Base-by-base conservation (phyloP, 2,113 vertebrate genomes). In the Ptilonorhynchus violaceus region DNA sequence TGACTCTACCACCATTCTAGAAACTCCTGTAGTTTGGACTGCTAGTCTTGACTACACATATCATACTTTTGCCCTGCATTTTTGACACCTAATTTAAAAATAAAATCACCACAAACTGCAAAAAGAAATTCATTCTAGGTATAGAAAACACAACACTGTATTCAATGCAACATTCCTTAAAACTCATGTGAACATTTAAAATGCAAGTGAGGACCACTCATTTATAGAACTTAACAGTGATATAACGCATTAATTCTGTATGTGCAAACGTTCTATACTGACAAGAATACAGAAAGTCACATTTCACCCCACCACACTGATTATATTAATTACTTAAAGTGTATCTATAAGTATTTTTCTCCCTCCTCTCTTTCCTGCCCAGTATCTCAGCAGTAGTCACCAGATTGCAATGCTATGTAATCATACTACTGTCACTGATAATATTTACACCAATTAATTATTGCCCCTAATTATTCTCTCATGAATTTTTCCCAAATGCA, bases 401-500 rank as follows among this genome's bases (percentile, higher is more conserved):
- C 68, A 69, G 23, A 39, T 90, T 89, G 63, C 88, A 59, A 69
- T 68, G 63, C 74, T 92, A 52, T 67, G 49, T 79, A 97, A 92
- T 84, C 72, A 93, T 67, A 55, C 67, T 67, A 85, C 41, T 89
- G 70, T 82, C 89, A 95, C 55, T 92, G 53, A 91, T 91, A 95
- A 60, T 46, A 76, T 62, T 94, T 93, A 64, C 77, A 68, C 68
- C 62, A 92, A 88, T 89, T 52, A 52, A 86, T 91, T 63, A 44
- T 7, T 62, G 42, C 18, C 76, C 28, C 66, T 88, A 60, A 88
- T 93, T 94, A 88, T 47, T 84, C 16, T 86, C 44, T 84, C 79
- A 86, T 47, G 93, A 89, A 70, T 92, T 91, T 96, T 93, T 76
- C 69, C 37, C 94, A 76, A 97, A 96, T 93, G 77, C 81, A 94